Evolutionary conservation across 2,113 vertebrate species (phyloP), one percentile per base, ranked within the genome.

Genomic region (Symphodus melops): DNA sequence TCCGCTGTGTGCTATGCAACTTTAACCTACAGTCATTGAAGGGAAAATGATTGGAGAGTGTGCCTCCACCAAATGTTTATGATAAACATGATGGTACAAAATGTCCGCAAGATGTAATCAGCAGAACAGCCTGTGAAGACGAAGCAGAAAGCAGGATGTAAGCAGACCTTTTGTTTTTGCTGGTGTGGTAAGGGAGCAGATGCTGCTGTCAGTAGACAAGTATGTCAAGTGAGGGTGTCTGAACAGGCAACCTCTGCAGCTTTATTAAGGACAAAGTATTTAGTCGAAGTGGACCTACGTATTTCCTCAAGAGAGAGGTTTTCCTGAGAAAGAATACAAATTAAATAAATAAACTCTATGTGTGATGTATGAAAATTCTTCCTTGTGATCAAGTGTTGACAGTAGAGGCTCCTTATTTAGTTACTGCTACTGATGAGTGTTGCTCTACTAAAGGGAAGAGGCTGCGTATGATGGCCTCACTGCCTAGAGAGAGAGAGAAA

Each of bases 241-340:
- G 71, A 58, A 65, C 48, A 9, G 67, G 58, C 42, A 19, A 20
- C 56, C 70, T 54, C 62, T 41, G 59, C 69, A 87, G 87, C 81
- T 86, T 85, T 81, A 87, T 71, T 63, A 68, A 67, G 79, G 63
- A 77, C n/a, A 72, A 14, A 60, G 78, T 77, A 58, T 64, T 72
- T 83, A 71, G 82, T 79, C 20, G 25, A 79, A 86, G 74, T 86
- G 88, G 87, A 91, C 86, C 89, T 91, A 88, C 81, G 58, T 79
- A 60, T 69, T 86, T 68, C 51, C 62, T 68, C 10, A 39, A 44
- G 33, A 61, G 69, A 85, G 55, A 78, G 68, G 75, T 75, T 74
- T 59, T 77, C 61, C 77, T 83, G 44, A 72, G 72, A 59, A 77
- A 54, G 72, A 70, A 76, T 79, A 60, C 72, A 83, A 68, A 69